Conservation (phyloP, 2,797 vertebrate genomes). For the Argyrosomus regius region DNA sequence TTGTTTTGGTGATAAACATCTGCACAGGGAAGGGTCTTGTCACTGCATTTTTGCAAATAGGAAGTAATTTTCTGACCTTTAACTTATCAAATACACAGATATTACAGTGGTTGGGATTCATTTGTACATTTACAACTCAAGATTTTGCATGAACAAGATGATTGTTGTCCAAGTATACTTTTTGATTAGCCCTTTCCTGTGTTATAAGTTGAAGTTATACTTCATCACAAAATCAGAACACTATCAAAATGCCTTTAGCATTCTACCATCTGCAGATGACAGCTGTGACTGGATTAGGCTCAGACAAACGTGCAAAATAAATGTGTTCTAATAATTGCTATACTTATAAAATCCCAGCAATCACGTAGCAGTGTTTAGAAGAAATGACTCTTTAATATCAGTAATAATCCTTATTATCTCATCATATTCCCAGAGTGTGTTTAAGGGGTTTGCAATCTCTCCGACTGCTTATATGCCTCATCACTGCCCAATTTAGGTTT, state of each 20-base stretch:
- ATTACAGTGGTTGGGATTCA: neutral
- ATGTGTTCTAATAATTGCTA: conserved; percentile 23
- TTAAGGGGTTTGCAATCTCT: conserved; percentile 1
- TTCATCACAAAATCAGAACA: conserved; percentile 1
- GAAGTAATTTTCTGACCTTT: neutral
- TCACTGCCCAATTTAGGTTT: conserved; percentile 6
- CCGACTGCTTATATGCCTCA: conserved; percentile 10
- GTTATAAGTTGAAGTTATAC: too few relatives aligned
- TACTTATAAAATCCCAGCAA: conserved; percentile 40
- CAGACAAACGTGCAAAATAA: conserved; percentile 15
- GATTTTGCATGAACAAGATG: neutral
- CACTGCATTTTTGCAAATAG: neutral
- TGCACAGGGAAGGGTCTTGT: too few relatives aligned
- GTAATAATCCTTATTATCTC: conserved; percentile 19
- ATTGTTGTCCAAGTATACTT: neutral
- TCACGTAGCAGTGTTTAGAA: conserved; percentile 29
- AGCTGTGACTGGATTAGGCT: conserved; percentile 41
- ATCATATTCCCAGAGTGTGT: conserved; percentile 27
- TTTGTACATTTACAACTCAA: neutral
- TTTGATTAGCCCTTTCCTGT: neutral
- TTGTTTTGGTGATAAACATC: neutral
- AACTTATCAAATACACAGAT: neutral
- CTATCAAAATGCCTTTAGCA: neutral
- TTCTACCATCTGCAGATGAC: conserved; percentile 23
- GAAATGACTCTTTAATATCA: conserved; percentile 21